phyloP scores from a whole-genome alignment of 2,797 vertebrate species.

The Lepilemur septentrionalis region DNA sequence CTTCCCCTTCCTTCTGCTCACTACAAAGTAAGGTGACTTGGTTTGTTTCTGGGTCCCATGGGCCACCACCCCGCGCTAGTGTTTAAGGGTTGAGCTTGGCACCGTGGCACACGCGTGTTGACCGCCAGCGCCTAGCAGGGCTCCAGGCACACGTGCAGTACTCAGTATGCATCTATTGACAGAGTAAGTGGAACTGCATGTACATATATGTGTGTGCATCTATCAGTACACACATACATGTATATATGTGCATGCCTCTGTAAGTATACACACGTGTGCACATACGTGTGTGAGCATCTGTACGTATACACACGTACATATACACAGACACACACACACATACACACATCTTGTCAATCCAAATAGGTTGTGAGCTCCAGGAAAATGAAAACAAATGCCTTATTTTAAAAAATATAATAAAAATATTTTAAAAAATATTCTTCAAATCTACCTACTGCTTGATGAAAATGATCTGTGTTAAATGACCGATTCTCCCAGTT shows the following conservation, averaged over 20 bases:
- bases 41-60: background rate
- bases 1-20: background rate
- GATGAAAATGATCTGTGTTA: background rate
- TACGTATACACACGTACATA: too few relatives aligned
- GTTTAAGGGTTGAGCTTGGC: background rate
- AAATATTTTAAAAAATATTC: background rate
- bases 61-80: accelerated
- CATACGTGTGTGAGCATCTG: too few relatives aligned
- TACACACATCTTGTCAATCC: background rate
- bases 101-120: accelerated
- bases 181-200: background rate
- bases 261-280: too few relatives aligned
- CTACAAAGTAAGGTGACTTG: background rate
- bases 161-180: background rate
- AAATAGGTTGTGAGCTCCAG: background rate
- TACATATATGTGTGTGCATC: too few relatives aligned
- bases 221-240: too few relatives aligned
- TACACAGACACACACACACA: accelerated
- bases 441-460: background rate
- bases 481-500: background rate
- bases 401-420: background rate
- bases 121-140: background rate
- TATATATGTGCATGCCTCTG: too few relatives aligned
- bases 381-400: background rate
- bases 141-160: background rate